Conservation (phyloP, 2,113 vertebrate genomes). For the Rhinoderma darwinii region DNA sequence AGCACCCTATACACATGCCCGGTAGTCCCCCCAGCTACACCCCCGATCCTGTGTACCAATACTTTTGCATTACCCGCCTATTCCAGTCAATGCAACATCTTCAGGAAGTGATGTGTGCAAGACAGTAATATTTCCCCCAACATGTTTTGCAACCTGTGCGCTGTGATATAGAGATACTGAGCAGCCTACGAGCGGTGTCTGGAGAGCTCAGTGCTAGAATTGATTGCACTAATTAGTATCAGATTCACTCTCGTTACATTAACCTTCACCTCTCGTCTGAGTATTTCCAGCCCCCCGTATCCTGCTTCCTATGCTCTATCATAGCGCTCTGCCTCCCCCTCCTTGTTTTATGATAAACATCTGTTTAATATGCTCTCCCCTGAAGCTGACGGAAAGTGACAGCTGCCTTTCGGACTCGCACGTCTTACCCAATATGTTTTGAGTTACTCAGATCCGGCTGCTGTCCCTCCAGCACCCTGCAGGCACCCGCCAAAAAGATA, state of each 20-base stretch:
- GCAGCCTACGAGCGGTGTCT: not conserved
- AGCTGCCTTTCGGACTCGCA: slow-evolving; percentile 50
- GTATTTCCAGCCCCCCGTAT: not conserved
- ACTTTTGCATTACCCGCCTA: not conserved
- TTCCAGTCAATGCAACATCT: not conserved
- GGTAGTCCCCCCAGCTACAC: too few species aligned
- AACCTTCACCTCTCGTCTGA: slow-evolving; percentile 9
- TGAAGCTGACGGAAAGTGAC: slow-evolving; percentile 57
- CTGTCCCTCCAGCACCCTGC: slow-evolving; percentile 55
- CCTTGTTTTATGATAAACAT: slow-evolving; percentile 58
- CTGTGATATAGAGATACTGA: not conserved
- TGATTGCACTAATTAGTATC: slow-evolving; percentile 18
- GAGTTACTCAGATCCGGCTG: slow-evolving; percentile 58
- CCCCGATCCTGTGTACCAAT: too few species aligned
- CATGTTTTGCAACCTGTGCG: not conserved
- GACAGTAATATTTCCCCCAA: not conserved
- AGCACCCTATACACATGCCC: too few species aligned
- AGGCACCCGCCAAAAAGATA: slow-evolving; percentile 58
- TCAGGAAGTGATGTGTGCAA: not conserved
- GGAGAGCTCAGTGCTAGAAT: not conserved
- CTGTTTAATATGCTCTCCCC: slow-evolving; percentile 57
- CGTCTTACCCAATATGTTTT: slow-evolving; percentile 59
- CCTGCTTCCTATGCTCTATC: not conserved
- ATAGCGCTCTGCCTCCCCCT: not conserved
- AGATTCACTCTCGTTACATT: not conserved